Base-by-base conservation (phyloP, 2,888 invertebrate species). In the Drosophila nigricruria region DNA sequence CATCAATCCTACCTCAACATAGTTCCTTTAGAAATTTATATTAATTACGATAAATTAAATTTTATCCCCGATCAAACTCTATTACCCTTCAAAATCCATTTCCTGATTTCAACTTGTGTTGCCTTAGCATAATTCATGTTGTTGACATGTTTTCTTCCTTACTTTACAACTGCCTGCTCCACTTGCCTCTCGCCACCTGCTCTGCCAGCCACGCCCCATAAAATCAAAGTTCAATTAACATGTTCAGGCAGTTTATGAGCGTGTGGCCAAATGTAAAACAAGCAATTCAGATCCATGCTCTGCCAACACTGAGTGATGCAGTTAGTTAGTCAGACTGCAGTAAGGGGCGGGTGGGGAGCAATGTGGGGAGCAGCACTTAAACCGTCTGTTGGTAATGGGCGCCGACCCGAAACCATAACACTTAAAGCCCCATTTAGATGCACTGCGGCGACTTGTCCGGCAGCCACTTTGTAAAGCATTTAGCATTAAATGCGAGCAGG, bases 401-500 rank as follows among this genome's bases (percentile, higher is more conserved):
- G 67, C 59, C 57, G 50, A n/a, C 36, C 70, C 47, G 27, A 30
- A 18, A 3, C 47, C 72, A 87, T 81, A 87, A 87, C 83, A 87
- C 83, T 83, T 81, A 87, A 84, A 72, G 54, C 60, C 79, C 53
- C 81, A 80, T 82, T 25, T 53, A 69, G 36, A 76, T 36, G 36
- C 36, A 25, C 20, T 66, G 53, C 30, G 38, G 53, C 30, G 38
- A 67, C 56, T 60, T 70, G 78, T 63, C 62, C 71, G 43, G 71
- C 78, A 65, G 54, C 74, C 83, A 84, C 83, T 84, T 84, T 84
- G 83, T 72, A 57, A 67, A 71, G 59, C 84, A 86, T 84, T 84
- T 85, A 85, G 82, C 72, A 70, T 64, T 69, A 73, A 88, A 88
- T 79, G 89, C 87, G 82, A 84, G 79, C 83, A 79, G 72, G 79